Evolutionary conservation across 1,140 invertebrate genomes (phyloP).

Genomic region (Drosophila willistoni): DNA sequence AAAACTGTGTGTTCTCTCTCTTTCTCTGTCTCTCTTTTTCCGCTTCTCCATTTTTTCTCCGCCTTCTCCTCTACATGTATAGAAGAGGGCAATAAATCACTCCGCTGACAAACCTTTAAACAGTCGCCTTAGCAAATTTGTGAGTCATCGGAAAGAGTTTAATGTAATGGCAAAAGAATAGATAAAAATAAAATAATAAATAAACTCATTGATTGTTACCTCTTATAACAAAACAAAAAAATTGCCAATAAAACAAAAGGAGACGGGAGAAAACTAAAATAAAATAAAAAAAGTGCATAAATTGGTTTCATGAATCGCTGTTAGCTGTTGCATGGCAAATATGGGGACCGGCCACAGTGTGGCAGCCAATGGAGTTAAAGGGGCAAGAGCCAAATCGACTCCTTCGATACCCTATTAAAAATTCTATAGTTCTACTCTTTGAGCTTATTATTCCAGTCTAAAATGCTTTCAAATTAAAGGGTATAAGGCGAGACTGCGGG

Average conservation of each 20-base stretch:
- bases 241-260: not conserved
- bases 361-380: too few relatives aligned
- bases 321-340: conserved; percentile 22
- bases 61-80: not conserved
- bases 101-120: not conserved
- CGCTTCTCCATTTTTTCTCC: not conserved
- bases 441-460: too few relatives aligned
- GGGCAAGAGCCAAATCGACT: too few relatives aligned
- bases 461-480: too few relatives aligned
- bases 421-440: too few relatives aligned
- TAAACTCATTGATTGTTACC: conserved; percentile 13
- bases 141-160: conserved; percentile 31
- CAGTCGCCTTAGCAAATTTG: conserved; percentile 25
- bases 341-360: too few relatives aligned
- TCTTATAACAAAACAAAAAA: conserved; percentile 26
- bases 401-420: too few relatives aligned
- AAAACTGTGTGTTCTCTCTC: not conserved
- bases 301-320: conserved; percentile 69
- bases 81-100: not conserved
- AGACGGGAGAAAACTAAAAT: not conserved
- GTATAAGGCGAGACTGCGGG: too few relatives aligned
- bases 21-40: not conserved
- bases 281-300: conserved; percentile 65
- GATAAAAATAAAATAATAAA: conserved; percentile 21
- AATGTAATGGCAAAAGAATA: conserved; percentile 10